Base-by-base conservation (phyloP, 2,113 vertebrate species). In the Saguinus midas region DNA sequence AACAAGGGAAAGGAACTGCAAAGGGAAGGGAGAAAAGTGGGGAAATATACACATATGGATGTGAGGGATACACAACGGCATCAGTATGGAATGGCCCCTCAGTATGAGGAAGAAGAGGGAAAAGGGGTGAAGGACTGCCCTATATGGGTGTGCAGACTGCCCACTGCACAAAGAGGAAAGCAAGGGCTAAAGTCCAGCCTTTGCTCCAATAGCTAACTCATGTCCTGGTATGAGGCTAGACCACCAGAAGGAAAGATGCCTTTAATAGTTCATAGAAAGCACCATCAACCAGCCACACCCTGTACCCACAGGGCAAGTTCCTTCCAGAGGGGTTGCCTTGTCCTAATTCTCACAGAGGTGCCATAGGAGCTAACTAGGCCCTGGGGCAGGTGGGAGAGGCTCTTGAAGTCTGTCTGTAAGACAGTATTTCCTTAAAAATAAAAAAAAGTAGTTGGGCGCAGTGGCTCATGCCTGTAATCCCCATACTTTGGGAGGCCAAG, bases 341-440 rank as follows among this genome's bases (percentile, higher is more conserved):
- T 37, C 66, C 68, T 29, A 6, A 45, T 73, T 87, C 84, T 73
- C 76, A 87, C n/a, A 87, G 37, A 78, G 13, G 32, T 0, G 0
- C 8, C 12, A 92, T 25, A 12, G 13, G 37, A 89, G n/a, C 40
- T 48, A 82, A 25, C 27, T 57, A 76, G 64, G 66, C 20, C 40
- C 70, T 61, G 45, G 25, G 3, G 21, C 27, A 5, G 2, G 57
- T 20, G 64, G 37, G 20, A 57, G 35, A 85, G 32, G 23, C 50
- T 92, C 94, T 78, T 91, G 57, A 78, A 20, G 27, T 58, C 21
- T 73, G 32, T 70, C 75, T 43, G 0, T 21, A 78, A 96, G 79
- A 82, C 29, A 82, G 32, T 52, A 68, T 93, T 95, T 92, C 87
- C 64, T 94, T 57, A 43, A 43, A 83, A 89, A 66, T 23, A 25